A percentile compares a stretch with the other conserved stretches of the same genome.
phyloP scores from a whole-genome alignment of 1,140 invertebrate species.

The Drosophila ogumai region DNA sequence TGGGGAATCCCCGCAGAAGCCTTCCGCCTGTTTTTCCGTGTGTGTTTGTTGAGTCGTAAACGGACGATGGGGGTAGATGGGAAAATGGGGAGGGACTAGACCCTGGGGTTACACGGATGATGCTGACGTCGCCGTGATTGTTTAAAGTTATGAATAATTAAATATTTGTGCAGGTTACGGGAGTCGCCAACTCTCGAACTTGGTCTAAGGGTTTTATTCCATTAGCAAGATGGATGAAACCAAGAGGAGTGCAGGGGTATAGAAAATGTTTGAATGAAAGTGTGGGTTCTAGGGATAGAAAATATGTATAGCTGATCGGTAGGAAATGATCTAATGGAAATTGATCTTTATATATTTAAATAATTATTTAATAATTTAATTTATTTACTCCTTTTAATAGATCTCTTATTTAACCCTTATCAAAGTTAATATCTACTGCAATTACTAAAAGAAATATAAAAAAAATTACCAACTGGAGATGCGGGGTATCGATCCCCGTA shows the following conservation, averaged over 20 bases:
- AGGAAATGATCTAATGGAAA: not conserved
- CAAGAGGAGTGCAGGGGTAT: not conserved
- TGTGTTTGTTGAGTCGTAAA: slow-evolving; percentile 75
- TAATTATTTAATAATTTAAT: not conserved
- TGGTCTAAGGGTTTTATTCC: slow-evolving; percentile 18
- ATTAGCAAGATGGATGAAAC: slow-evolving; percentile 47
- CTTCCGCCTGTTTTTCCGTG: slow-evolving; percentile 39
- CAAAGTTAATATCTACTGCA: too few species aligned
- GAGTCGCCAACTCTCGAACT: slow-evolving; percentile 33
- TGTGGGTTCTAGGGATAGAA: not conserved
- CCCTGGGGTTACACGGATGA: slow-evolving; percentile 69
- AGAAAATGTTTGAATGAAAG: not conserved
- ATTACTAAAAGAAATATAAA: not conserved
- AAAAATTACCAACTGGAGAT: slow-evolving; percentile 88
- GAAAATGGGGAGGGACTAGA: slow-evolving; percentile 4
- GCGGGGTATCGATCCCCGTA: slow-evolving; percentile 89
- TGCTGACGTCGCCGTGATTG: slow-evolving; percentile 76
- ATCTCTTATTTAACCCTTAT: too few species aligned
- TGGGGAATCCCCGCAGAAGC: slow-evolving; percentile 20
- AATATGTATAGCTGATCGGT: not conserved
- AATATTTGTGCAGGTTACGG: slow-evolving; percentile 80
- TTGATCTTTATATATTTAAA: not conserved
- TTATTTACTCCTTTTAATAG: too few species aligned
- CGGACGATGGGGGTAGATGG: not conserved
- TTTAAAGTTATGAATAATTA: slow-evolving; percentile 85